Percentiles rank a stretch among this genome's conserved stretches.
phyloP scores from a whole-genome alignment of 1,140 invertebrate species.

The Ptiloglossa arizonensis region DNA sequence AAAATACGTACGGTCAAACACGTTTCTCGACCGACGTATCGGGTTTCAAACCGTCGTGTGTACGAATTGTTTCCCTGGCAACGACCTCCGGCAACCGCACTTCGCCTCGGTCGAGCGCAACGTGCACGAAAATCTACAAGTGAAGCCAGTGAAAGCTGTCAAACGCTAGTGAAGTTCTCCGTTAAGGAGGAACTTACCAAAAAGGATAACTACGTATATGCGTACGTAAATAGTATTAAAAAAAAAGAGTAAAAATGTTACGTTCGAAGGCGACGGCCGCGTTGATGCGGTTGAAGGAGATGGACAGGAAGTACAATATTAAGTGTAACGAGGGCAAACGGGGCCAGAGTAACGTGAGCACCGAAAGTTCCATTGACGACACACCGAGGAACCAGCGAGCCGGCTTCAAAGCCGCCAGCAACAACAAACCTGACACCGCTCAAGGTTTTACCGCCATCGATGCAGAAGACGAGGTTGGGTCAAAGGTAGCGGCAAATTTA shows the following conservation, averaged over 20 bases:
- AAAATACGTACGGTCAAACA: neutral
- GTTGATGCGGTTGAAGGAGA: constrained; percentile 70
- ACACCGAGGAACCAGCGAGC: neutral
- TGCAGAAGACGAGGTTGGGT: neutral
- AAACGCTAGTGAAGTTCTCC: neutral
- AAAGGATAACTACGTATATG: neutral
- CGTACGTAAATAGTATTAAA: neutral
- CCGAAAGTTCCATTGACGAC: constrained; percentile 38
- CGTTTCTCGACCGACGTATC: no score
- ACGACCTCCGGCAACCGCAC: constrained; percentile 17
- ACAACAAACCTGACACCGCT: neutral
- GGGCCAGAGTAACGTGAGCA: constrained; percentile 45
- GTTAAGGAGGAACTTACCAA: neutral
- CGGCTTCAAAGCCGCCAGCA: neutral
- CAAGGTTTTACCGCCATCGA: no score
- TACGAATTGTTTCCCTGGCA: constrained; percentile 37
- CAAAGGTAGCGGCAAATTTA: constrained; percentile 15
- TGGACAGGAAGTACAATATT: constrained; percentile 73
- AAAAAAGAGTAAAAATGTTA: constrained; percentile 59
- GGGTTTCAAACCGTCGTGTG: neutral
- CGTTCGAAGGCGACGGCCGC: constrained; percentile 70
- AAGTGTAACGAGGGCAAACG: constrained; percentile 51
- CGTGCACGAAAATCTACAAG: constrained; percentile 50
- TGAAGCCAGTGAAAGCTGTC: constrained; percentile 22
- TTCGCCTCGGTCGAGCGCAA: neutral